A percentile compares a stretch with the other conserved stretches of the same genome.
Evolutionary conservation across 64 coral and sea anemone species (phyloP).

Genomic region (Montipora capricornis): DNA sequence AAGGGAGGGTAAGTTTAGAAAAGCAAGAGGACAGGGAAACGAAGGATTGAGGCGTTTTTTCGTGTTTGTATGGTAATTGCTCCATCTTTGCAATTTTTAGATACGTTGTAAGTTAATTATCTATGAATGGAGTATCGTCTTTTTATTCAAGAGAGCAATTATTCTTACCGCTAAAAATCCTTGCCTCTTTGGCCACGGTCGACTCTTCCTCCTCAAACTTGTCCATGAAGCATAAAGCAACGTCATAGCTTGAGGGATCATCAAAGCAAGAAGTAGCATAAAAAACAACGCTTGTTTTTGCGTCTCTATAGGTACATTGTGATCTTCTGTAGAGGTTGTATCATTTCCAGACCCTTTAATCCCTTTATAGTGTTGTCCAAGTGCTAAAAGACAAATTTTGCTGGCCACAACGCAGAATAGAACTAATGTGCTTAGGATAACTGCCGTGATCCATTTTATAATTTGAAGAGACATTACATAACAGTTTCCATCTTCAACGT

Average conservation of each 20-base stretch:
- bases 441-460: constrained; percentile 27
- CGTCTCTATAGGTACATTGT: background rate
- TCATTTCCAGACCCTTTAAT: background rate
- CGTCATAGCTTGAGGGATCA: constrained; percentile 80
- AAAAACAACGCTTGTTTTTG: constrained; percentile 72
- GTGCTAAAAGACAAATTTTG: constrained; percentile 48
- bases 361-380: constrained; percentile 27
- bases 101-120: too few species aligned
- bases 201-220: constrained; percentile 66
- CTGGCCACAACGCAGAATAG: constrained; percentile 32
- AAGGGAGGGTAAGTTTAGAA: too few species aligned
- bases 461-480: background rate
- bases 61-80: too few species aligned
- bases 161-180: constrained; percentile 69
- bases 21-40: too few species aligned
- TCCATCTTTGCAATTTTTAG: too few species aligned
- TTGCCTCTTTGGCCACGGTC: constrained; percentile 75
- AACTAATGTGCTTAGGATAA: background rate
- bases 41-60: too few species aligned
- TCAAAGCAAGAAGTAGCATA: constrained; percentile 74
- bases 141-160: background rate
- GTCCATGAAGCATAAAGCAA: constrained; percentile 77
- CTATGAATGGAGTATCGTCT: background rate
- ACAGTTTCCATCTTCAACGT: background rate
- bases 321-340: background rate